Conservation (phyloP, 2,888 invertebrate genomes). For the Drosophila hamatofila region DNA sequence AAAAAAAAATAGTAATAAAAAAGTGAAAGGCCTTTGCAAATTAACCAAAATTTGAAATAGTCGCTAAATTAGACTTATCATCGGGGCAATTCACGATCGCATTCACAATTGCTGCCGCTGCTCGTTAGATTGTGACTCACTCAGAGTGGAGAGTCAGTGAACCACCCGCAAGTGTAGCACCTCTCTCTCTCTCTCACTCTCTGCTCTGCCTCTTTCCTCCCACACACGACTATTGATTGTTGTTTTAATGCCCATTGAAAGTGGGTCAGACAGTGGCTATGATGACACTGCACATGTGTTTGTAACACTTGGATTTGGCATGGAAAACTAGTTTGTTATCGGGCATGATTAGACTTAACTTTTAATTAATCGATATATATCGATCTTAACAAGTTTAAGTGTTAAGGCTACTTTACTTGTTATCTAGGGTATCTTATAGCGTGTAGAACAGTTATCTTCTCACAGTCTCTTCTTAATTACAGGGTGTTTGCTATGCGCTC, state of each 20-base stretch:
- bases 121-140: conserved; percentile 52
- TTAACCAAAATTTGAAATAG: conserved; percentile 60
- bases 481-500: not conserved
- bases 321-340: not conserved
- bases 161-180: conserved; percentile 14
- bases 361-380: not conserved
- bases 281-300: not conserved
- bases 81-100: conserved; percentile 37
- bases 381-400: not conserved
- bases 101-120: conserved; percentile 52
- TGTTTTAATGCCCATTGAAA: conserved; percentile 1
- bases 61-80: conserved; percentile 76
- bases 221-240: not conserved
- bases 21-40: conserved; percentile 68
- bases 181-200: not conserved
- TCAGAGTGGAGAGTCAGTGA: conserved; percentile 30
- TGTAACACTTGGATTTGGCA: not conserved
- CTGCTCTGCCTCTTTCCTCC: not conserved
- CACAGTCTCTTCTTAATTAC: not conserved
- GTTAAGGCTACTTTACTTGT: not conserved
- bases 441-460: not conserved
- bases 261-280: not conserved
- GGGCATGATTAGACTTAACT: not conserved
- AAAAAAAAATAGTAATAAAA: conserved; percentile 62
- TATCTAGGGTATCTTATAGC: not conserved